A percentile compares a stretch with the other conserved stretches of the same genome.
phyloP scores from a whole-genome alignment of 2,888 invertebrate genomes.

The Lacanobia wlatinum region DNA sequence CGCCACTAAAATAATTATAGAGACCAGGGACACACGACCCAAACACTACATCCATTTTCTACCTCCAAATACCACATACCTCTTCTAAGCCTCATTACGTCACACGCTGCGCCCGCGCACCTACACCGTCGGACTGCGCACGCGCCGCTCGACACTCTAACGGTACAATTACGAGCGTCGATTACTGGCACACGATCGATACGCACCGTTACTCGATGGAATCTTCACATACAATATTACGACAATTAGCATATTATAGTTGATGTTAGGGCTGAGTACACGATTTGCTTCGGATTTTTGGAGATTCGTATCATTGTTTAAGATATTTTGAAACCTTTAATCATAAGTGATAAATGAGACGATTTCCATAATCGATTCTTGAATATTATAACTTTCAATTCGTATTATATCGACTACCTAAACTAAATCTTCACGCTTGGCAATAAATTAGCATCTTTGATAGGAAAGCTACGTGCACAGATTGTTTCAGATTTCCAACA shows the following conservation, averaged over 20 bases:
- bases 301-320: background rate
- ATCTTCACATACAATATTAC: conserved; percentile 52
- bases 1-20: too few relatives aligned
- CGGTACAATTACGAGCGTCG: conserved; percentile 63
- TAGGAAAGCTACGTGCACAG: too few relatives aligned
- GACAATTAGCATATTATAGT: conserved; percentile 63
- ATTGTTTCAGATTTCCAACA: too few relatives aligned
- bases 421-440: too few relatives aligned
- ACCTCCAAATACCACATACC: background rate
- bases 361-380: too few relatives aligned
- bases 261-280: conserved; percentile 48
- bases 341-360: too few relatives aligned
- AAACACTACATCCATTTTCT: background rate
- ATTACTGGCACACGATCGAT: conserved; percentile 66
- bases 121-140: conserved; percentile 50
- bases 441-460: too few relatives aligned
- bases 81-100: conserved; percentile 48
- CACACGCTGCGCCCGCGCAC: conserved; percentile 41
- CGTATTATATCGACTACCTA: too few relatives aligned
- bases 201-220: conserved; percentile 67
- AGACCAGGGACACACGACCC: too few relatives aligned
- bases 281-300: conserved; percentile 17
- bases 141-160: conserved; percentile 62
- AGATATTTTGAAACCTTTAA: too few relatives aligned
- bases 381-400: too few relatives aligned